Base-by-base conservation (phyloP, 2,113 vertebrate species). In the Lontra canadensis region DNA sequence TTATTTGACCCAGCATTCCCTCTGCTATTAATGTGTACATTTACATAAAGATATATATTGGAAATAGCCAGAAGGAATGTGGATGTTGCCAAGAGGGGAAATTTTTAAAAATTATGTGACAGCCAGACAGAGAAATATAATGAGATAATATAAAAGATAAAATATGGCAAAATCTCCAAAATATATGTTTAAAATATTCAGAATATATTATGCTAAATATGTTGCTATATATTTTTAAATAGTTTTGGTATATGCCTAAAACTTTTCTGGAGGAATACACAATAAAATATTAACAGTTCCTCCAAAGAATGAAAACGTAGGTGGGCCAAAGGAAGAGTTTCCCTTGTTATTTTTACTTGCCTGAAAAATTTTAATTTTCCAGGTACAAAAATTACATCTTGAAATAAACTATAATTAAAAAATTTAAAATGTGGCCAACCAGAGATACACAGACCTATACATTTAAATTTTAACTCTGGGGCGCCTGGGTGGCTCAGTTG, bases 331-430 rank as follows among this genome's bases (percentile, higher is more conserved):
- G 18, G 82, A 79, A 76, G 3, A 34, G 1, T 67, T 26, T 74
- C 61, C 14, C 23, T 55, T 83, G 88, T 49, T 82, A 52, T 55
- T 44, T 57, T 81, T n/a, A 65, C 8, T 84, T 96, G 55, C 12
- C 20, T 84, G 55, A 87, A 92, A 93, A 29, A 14, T 74, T 90
- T 96, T 84, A 39, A 52, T 90, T 95, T 93, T 79, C 6, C 52
- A 97, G 7, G 10, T 76, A 74, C 14, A 71, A 55, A 61, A 67
- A 52, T 26, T 81, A 84, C 14, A 92, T 84, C 89, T 79, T 94
- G 8, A 90, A 95, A 82, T 87, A 78, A 83, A 74, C 63, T 85
- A 71, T 36, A 25, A 76, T 31, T 69, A 79, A 85, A 90, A 81
- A 57, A 31, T 82, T 15, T 81, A 90, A 96, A 21, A 6, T 94